These are phyloP conservation scores for Gymnothorax javanicus DNA, from an alignment of 2,797 vertebrate species.

Conservation along the genomic window DNA sequence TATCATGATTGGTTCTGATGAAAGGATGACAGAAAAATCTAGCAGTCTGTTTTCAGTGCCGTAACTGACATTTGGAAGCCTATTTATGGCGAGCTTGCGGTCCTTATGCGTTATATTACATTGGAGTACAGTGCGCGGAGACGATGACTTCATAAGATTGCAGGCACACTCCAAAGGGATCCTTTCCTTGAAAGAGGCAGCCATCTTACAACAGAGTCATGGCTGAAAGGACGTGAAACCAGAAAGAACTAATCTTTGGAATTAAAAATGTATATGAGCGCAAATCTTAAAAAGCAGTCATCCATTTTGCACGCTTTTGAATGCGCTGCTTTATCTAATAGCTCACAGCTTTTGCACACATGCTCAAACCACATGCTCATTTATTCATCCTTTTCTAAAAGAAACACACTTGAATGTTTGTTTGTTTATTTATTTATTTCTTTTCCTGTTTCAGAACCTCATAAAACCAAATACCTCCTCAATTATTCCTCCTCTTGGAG, in stretches of 20 bases:
- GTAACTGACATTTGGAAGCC: background rate
- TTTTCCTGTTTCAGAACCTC: background rate
- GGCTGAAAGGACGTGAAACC: background rate
- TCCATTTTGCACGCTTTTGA: background rate
- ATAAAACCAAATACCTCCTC: background rate
- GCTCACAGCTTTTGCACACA: background rate
- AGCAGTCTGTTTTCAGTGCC: background rate
- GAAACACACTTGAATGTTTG: background rate
- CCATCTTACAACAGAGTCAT: background rate
- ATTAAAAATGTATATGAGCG: background rate
- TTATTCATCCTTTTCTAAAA: background rate
- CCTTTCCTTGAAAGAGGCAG: background rate
- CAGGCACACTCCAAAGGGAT: background rate
- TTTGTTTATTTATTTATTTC: background rate
- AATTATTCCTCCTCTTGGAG: slow-evolving; percentile 1
- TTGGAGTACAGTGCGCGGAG: background rate
- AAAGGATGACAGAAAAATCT: background rate
- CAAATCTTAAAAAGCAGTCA: background rate
- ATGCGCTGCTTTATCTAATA: background rate
- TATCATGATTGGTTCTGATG: background rate
- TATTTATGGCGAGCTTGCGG: background rate
- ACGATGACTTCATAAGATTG: background rate
- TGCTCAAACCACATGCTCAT: background rate
- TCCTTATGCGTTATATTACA: background rate
- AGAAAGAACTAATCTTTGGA: background rate